phyloP scores from a whole-genome alignment of 2,797 vertebrate species.

The Hemitrygon akajei region DNA sequence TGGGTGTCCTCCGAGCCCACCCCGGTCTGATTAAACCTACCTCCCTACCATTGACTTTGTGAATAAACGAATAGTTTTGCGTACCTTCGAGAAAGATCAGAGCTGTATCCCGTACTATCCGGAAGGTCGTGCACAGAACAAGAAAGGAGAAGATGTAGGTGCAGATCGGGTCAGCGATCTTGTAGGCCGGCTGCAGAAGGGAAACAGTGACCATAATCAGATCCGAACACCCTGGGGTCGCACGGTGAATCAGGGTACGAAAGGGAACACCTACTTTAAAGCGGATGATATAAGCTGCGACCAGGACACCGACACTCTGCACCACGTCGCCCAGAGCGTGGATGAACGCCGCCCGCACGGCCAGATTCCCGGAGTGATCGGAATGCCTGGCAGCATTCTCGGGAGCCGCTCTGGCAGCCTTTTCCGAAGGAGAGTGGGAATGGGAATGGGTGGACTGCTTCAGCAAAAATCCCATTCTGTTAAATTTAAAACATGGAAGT shows the following conservation, averaged over 20 bases:
- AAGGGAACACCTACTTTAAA: conserved; percentile 72
- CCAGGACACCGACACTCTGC: conserved; percentile 87
- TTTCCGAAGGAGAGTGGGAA: conserved; percentile 45
- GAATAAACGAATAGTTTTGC: conserved; percentile 39
- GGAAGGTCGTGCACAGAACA: conserved; percentile 84
- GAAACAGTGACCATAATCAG: not conserved
- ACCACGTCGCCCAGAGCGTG: conserved; percentile 90
- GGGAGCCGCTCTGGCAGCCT: conserved; percentile 39
- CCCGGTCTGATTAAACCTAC: not conserved
- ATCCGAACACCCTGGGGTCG: not conserved
- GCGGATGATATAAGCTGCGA: conserved; percentile 88
- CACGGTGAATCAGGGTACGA: too few species aligned
- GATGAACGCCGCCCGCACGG: conserved; percentile 86
- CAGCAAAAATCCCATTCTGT: conserved; percentile 92
- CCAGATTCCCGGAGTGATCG: conserved; percentile 70
- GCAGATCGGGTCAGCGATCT: conserved; percentile 91
- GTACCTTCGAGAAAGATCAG: conserved; percentile 90
- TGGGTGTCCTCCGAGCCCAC: not conserved
- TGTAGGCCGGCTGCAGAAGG: conserved; percentile 80
- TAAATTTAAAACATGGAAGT: conserved; percentile 40
- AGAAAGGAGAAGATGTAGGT: conserved; percentile 91
- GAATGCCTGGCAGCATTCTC: conserved; percentile 47
- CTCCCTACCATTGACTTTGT: too few species aligned
- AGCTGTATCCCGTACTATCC: conserved; percentile 81
- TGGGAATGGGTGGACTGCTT: conserved; percentile 75